Conservation (phyloP, 92 coral and sea anemone species). For the Bergia puertoricense region DNA sequence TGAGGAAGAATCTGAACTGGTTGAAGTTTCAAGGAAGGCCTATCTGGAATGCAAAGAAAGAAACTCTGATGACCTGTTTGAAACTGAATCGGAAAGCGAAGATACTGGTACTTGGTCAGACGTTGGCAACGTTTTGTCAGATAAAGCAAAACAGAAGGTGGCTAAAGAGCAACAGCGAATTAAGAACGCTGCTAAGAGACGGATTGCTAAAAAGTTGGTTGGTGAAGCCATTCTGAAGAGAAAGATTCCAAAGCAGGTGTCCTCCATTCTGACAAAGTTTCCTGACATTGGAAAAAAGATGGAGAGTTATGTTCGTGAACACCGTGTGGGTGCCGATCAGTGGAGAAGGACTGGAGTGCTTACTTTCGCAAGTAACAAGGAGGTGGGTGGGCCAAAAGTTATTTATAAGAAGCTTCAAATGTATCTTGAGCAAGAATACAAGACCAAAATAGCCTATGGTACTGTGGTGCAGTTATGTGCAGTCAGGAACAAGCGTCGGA, state of each 20-base stretch:
- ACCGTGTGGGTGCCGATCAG: conserved; percentile 59
- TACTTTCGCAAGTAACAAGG: conserved; percentile 54
- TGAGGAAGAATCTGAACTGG: too few species aligned
- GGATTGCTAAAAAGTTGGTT: conserved; percentile 41
- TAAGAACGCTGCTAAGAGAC: conserved; percentile 52
- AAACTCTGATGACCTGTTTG: conserved; percentile 49
- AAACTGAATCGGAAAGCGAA: conserved; percentile 56
- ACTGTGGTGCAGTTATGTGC: conserved; percentile 41
- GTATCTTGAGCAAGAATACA: conserved; percentile 37
- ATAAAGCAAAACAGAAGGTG: conserved; percentile 52
- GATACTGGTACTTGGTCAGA: conserved; percentile 50
- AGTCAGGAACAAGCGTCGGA: conserved; percentile 49
- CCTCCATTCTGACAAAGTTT: conserved; percentile 45
- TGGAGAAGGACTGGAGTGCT: conserved; percentile 57
- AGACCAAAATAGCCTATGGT: conserved; percentile 32
- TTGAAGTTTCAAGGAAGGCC: conserved; percentile 56
- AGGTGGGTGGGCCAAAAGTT: conserved; percentile 36
- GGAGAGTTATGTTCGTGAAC: conserved; percentile 47
- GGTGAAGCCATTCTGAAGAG: conserved; percentile 50
- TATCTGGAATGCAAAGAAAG: conserved; percentile 43
- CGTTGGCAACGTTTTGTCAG: conserved; percentile 50
- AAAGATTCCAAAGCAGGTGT: conserved; percentile 53
- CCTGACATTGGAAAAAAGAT: conserved; percentile 54
- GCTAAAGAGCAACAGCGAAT: conserved; percentile 50
- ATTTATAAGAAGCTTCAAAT: conserved; percentile 32